phyloP scores from a whole-genome alignment of 1,140 invertebrate species.

The Papilio aristodemus region DNA sequence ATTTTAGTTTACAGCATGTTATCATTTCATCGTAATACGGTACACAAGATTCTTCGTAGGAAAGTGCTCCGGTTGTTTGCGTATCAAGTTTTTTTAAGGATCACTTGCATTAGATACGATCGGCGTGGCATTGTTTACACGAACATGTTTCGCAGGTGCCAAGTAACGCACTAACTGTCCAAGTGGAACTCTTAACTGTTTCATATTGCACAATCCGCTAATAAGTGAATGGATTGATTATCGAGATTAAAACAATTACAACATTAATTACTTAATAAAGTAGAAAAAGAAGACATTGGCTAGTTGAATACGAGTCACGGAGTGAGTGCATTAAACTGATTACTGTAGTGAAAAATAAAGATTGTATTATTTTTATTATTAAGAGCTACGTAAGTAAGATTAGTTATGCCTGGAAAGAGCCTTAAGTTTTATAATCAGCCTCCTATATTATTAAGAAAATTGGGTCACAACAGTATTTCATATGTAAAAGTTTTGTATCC shows the following conservation, averaged over 20 bases:
- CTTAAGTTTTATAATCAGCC: too few relatives aligned
- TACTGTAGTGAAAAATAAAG: too few relatives aligned
- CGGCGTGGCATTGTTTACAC: not conserved
- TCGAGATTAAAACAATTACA: not conserved
- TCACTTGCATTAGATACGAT: not conserved
- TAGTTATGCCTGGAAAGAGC: too few relatives aligned
- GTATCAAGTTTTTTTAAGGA: constrained; percentile 14
- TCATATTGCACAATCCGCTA: not conserved
- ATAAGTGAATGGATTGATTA: not conserved
- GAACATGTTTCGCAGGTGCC: not conserved
- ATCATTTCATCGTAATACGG: constrained; percentile 8
- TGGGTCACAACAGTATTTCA: too few relatives aligned
- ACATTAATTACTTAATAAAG: not conserved
- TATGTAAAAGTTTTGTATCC: too few relatives aligned
- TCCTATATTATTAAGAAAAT: too few relatives aligned
- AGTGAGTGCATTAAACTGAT: too few relatives aligned
- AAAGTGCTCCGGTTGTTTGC: constrained; percentile 7
- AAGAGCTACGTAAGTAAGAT: too few relatives aligned
- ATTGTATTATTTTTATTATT: too few relatives aligned
- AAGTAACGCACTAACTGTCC: constrained; percentile 5
- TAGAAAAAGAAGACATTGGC: too few relatives aligned
- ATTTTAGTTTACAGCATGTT: not conserved
- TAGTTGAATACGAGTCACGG: too few relatives aligned
- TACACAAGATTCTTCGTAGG: constrained; percentile 7
- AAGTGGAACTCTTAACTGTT: constrained; percentile 1